Conservation (phyloP, 2,888 invertebrate species). For the Cryptus armator region DNA sequence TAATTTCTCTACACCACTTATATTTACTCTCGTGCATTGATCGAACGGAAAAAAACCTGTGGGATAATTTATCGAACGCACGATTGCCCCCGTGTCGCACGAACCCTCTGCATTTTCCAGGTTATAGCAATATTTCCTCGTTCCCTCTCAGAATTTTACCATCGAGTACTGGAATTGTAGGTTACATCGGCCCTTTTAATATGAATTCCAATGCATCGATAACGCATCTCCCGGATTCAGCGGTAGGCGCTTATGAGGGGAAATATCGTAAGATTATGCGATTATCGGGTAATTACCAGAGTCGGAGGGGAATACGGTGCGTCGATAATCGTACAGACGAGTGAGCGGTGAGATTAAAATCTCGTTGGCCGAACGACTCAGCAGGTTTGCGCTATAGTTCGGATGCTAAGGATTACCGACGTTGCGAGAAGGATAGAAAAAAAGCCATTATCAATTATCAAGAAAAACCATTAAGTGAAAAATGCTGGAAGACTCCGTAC, state of each 20-base stretch:
- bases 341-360: slow-evolving; percentile 23
- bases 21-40: too few relatives aligned
- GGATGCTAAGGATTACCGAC: not conserved
- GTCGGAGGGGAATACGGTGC: slow-evolving; percentile 9
- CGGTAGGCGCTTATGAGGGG: slow-evolving; percentile 11
- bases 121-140: not conserved
- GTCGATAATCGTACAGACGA: slow-evolving; percentile 2
- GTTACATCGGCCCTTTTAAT: not conserved
- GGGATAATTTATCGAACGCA: slow-evolving; percentile 3
- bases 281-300: slow-evolving; percentile 50
- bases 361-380: slow-evolving; percentile 5
- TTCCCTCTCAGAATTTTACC: not conserved
- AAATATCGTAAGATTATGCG: slow-evolving; percentile 37
- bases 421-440: not conserved
- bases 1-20: too few relatives aligned
- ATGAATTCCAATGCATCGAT: not conserved
- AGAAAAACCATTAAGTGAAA: slow-evolving; percentile 36
- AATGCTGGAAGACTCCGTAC: slow-evolving; percentile 31
- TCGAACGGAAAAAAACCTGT: not conserved
- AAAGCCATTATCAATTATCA: slow-evolving; percentile 42
- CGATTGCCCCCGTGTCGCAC: not conserved
- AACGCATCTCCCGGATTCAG: not conserved
- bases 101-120: not conserved
- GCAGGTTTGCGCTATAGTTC: not conserved
- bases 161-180: not conserved